Evolutionary conservation across 1,140 invertebrate genomes (phyloP), one percentile per base, ranked within the genome.

Genomic region (Drosophila equinoxialis): DNA sequence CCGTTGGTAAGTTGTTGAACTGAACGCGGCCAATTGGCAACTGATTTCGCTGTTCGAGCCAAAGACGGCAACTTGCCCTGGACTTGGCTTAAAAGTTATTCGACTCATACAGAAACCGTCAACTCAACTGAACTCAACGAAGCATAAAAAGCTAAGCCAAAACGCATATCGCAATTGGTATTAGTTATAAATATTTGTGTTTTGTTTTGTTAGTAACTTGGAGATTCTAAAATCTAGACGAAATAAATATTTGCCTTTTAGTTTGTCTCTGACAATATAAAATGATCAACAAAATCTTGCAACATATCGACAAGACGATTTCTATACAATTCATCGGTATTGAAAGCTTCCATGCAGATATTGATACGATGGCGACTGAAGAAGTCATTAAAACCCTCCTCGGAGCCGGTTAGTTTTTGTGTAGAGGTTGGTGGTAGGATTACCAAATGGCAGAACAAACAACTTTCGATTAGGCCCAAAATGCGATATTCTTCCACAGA

Each of bases 261-360:
- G 13, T 57, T 8, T 11, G n/a, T 8, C 2, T 10, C 26, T 3
- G 71, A 23, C 17, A 91, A 37, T 4, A 93, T 77, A 74, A 90
- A 93, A 77, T 91, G 84, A 84, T 94, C 93, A 3, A 94, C 77
- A 42, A 94, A 92, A 74, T 93, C 93, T 66, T 93, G 84, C 7
- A 94, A 75, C 65, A 94, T 86, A 73, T 94, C 93, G 13, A 73
- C 76, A 11, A 94, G 64, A 8, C 93, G 80, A 37, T 79, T 71
- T 20, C 81, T 74, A 74, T 93, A 94, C 0, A 80, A 11, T 8
- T 89, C 60, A 71, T 93, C 91, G 4, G 81, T 76, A 42, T 91
- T 73, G 45, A 93, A 93, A 13, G 92, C 79, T 59, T 92, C 83
- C 73, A 93, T 83, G 51, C 93, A 92, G 58, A 93, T 92, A 26